Percentiles rank a stretch among this genome's conserved stretches.
phyloP scores from a whole-genome alignment of 35 echinoderm and acorn worm genomes.

The Apostichopus japonicus region DNA sequence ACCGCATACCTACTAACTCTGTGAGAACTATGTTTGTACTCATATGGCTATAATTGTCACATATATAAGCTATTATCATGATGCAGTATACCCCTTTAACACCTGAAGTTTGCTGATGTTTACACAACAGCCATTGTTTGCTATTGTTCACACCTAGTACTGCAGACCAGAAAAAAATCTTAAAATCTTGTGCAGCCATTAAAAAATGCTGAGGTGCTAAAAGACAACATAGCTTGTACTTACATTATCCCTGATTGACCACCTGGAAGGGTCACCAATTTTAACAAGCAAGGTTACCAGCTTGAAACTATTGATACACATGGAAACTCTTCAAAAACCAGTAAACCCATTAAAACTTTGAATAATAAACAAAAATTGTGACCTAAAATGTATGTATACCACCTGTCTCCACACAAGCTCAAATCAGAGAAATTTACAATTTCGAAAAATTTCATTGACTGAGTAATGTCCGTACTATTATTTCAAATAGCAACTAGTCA shows the following conservation, averaged over 20 bases:
- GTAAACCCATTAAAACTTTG: not conserved
- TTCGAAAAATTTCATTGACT: not conserved
- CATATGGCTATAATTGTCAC: not conserved
- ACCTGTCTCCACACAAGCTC: not conserved
- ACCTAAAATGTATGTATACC: not conserved
- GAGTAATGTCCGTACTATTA: not conserved
- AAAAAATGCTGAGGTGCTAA: not conserved
- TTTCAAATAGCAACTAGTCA: not conserved
- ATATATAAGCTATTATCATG: not conserved
- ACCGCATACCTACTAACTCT: not conserved
- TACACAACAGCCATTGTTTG: not conserved
- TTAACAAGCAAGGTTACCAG: not conserved
- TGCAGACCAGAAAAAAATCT: not conserved
- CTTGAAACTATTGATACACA: not conserved
- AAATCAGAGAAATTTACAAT: not conserved
- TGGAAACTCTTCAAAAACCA: not conserved
- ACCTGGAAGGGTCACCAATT: not conserved
- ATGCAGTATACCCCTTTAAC: not conserved
- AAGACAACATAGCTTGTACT: not conserved
- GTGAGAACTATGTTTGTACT: not conserved
- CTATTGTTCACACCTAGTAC: not conserved
- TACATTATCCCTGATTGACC: not conserved
- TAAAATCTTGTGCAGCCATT: not conserved
- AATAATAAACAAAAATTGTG: not conserved
- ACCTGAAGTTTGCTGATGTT: not conserved